These are phyloP conservation scores for Rotaria sp. DNA, from an alignment of 2,888 invertebrate species.

Conservation along the genomic window DNA sequence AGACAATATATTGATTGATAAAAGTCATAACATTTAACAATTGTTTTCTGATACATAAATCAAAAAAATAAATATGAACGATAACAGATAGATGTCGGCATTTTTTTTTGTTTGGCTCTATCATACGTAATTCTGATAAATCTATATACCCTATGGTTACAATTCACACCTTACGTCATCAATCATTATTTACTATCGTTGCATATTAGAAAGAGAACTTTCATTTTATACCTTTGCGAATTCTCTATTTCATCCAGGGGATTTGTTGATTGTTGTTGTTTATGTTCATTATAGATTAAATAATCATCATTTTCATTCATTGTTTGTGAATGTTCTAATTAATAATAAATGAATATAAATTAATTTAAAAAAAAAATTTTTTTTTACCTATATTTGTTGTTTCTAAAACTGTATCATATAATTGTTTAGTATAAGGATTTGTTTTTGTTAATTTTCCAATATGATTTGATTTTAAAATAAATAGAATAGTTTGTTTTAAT, in stretches of 20 bases:
- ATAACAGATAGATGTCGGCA: too few species aligned
- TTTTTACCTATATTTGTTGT: background rate
- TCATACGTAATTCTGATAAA: too few species aligned
- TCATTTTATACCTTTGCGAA: background rate
- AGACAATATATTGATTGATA: too few species aligned
- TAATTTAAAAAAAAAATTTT: background rate
- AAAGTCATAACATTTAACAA: too few species aligned
- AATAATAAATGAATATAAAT: background rate
- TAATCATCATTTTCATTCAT: background rate
- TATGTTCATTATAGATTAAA: background rate
- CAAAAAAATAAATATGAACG: too few species aligned
- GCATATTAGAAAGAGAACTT: too few species aligned
- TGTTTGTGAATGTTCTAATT: background rate
- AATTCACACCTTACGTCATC: too few species aligned
- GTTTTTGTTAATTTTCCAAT: background rate
- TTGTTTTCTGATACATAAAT: too few species aligned
- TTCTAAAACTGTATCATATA: background rate
- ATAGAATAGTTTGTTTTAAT: background rate
- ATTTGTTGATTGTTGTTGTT: background rate
- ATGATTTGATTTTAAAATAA: background rate
- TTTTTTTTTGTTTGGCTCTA: too few species aligned
- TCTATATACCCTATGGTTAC: too few species aligned
- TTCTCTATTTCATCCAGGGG: background rate
- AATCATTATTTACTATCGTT: too few species aligned
- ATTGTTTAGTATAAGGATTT: background rate